Evolutionary conservation across 2,797 vertebrate species (phyloP), one percentile per base, ranked within the genome.

Genomic region (Smutsia gigantea): DNA sequence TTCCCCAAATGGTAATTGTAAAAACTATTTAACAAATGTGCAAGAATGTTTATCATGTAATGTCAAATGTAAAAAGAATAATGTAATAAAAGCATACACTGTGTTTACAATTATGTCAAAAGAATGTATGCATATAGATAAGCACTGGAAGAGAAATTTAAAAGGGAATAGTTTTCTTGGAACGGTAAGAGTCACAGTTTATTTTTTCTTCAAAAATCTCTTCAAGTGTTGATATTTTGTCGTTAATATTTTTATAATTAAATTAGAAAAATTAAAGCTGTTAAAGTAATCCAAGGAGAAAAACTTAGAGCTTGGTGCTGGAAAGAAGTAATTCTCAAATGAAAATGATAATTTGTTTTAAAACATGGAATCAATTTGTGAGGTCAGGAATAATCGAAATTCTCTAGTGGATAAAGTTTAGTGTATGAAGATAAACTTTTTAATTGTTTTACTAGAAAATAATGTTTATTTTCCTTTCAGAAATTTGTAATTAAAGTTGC

Each of bases 21-120:
- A 94, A 90, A 91, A 85, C 53, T 66, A 93, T 81, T 84, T 46
- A 86, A 88, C 31, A 91, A 94, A 93, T 61, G 81, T 11, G 15
- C 34, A 88, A 64, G 51, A 77, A 72, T 93, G 61, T 53, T 85
- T 88, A 93, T 71, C 17, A 39, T 34, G 88, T 31, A 74, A 77
- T 89, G 63, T 69, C 69, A 87, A 66, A 64, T n/a, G 18, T 71
- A 85, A 64, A 75, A 46, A 64, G 61, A 71, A 77, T 37, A 90
- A 75, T 88, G n/a, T 46, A 85, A 83, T 72, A 66, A 74, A 96
- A 75, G 12, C 57, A 9, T 57, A 69, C 5, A 14, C 7, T 34
- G 29, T 84, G 7, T 92, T 83, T 88, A 61, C 29, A 96, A 49
- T 87, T 64, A 31, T 79, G 51, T 85, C 57, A 85, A 83, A 93